These are phyloP conservation scores for Silurus lanzhouensis DNA, from an alignment of 2,797 vertebrate genomes.

Conservation along the genomic window DNA sequence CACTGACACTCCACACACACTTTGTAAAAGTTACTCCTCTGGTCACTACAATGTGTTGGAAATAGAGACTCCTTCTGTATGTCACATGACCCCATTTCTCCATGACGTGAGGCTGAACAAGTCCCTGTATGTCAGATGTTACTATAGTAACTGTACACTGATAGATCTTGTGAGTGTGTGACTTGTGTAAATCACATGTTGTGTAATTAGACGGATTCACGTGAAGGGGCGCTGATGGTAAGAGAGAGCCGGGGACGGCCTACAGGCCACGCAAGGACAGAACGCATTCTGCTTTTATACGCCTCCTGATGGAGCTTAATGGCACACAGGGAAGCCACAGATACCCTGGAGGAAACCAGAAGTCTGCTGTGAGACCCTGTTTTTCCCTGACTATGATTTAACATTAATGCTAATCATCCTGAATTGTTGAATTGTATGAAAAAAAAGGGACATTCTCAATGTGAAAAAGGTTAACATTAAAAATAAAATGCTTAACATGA, in stretches of 20 bases:
- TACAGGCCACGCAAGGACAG: background rate
- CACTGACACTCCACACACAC: too few species aligned
- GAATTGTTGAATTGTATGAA: too few species aligned
- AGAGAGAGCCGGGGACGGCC: background rate
- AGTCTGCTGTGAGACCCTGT: constrained; percentile 3
- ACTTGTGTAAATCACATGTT: too few species aligned
- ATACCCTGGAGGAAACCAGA: constrained; percentile 9
- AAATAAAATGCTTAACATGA: too few species aligned
- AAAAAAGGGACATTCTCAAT: too few species aligned
- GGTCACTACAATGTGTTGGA: background rate
- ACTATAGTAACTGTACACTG: background rate
- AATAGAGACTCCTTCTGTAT: background rate
- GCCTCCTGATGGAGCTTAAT: constrained; percentile 39
- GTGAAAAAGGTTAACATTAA: too few species aligned
- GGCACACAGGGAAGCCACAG: constrained; percentile 40
- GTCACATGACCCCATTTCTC: background rate
- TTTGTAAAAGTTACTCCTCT: background rate
- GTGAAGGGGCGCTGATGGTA: background rate
- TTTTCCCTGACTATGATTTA: too few species aligned
- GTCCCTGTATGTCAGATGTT: background rate
- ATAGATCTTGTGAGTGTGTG: too few species aligned
- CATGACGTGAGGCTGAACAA: too few species aligned
- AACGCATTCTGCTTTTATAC: constrained; percentile 27
- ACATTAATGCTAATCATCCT: too few species aligned
- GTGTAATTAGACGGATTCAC: background rate